Conservation (phyloP, 2,797 vertebrate genomes). For the Rhinichthys osculus region DNA sequence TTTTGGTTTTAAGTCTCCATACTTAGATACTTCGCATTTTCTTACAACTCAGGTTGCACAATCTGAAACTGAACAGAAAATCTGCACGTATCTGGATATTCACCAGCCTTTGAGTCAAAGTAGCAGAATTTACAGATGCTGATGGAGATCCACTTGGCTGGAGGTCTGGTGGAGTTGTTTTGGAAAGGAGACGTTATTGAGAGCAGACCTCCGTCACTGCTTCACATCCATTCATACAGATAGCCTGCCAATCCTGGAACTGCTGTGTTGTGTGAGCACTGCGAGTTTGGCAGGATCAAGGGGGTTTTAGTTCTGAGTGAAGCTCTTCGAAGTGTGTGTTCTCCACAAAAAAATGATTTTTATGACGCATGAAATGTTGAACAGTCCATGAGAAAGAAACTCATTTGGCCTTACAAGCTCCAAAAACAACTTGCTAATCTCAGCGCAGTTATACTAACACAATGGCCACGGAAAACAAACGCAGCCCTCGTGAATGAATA, state of each 20-base stretch:
- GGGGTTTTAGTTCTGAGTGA: neutral
- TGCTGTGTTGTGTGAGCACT: neutral
- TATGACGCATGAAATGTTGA: conserved; percentile 18
- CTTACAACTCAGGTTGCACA: neutral
- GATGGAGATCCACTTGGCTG: conserved; percentile 23
- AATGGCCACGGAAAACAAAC: neutral
- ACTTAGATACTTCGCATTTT: neutral
- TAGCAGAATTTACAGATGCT: conserved; percentile 11
- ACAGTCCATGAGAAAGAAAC: conserved; percentile 13
- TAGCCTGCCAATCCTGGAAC: conserved; percentile 18
- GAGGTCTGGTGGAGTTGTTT: conserved; percentile 15
- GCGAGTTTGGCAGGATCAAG: conserved; percentile 6
- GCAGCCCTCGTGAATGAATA: neutral
- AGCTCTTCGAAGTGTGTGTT: conserved; percentile 27
- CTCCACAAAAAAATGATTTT: conserved; percentile 7
- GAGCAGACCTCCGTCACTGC: conserved; percentile 28
- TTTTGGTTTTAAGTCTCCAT: neutral
- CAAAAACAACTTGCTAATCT: conserved; percentile 35
- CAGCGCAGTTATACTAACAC: neutral
- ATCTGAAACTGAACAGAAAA: neutral
- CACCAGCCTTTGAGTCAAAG: conserved; percentile 17
- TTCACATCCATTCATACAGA: conserved; percentile 12
- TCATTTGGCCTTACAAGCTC: neutral
- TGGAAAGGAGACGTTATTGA: conserved; percentile 18
- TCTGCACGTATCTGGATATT: conserved; percentile 6